These are phyloP conservation scores for Dryas iulia DNA, from an alignment of 1,140 invertebrate genomes.

Conservation along the genomic window DNA sequence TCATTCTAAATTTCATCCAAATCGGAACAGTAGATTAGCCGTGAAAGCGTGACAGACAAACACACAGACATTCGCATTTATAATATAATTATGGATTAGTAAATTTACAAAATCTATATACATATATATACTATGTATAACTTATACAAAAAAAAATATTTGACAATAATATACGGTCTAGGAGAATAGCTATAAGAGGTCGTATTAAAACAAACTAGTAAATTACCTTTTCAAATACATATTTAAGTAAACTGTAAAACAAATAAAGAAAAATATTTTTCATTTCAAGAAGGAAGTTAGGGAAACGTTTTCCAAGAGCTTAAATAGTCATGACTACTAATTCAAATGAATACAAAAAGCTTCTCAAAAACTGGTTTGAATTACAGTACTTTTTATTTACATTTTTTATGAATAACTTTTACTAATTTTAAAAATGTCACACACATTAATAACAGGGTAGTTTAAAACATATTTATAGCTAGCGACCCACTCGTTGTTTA, in stretches of 20 bases:
- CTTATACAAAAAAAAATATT: neutral
- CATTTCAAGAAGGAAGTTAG: neutral
- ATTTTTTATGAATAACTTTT: neutral
- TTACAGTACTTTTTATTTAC: neutral
- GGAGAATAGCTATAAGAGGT: neutral
- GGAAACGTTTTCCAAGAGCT: neutral
- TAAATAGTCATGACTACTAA: constrained; percentile 4
- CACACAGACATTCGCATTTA: too few relatives aligned
- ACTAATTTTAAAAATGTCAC: neutral
- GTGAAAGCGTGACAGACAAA: too few relatives aligned
- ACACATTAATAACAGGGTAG: neutral
- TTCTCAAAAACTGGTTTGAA: neutral
- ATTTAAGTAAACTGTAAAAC: neutral
- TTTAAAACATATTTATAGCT: neutral
- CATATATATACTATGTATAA: too few relatives aligned
- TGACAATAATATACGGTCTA: neutral
- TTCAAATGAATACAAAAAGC: constrained; percentile 1
- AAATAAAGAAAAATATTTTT: constrained; percentile 10
- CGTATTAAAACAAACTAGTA: neutral
- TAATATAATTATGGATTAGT: too few relatives aligned
- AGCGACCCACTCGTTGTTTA: too few relatives aligned
- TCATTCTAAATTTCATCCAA: too few relatives aligned
- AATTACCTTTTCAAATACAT: constrained; percentile 11
- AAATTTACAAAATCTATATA: too few relatives aligned
- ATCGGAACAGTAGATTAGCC: too few relatives aligned